Percentiles rank a stretch among this genome's conserved stretches.
Conservation (phyloP, 2,797 vertebrate species). For the Pangasius sanitwongsei region DNA sequence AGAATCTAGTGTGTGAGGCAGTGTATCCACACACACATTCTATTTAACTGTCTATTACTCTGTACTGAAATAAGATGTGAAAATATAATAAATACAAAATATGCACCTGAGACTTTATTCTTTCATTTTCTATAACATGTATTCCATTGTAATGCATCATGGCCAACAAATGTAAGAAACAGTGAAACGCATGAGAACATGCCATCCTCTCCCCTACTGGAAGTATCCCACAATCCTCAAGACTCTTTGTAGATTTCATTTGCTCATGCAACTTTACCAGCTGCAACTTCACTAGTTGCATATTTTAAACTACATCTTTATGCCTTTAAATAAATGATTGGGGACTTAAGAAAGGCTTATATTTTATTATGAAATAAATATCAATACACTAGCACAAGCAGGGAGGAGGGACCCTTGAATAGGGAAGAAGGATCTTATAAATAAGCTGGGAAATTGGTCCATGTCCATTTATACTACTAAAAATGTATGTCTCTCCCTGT, state of each 20-base stretch:
- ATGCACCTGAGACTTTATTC: neutral
- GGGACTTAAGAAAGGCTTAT: conserved; percentile 40
- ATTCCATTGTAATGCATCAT: neutral
- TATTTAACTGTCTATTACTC: neutral
- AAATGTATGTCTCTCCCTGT: conserved; percentile 52
- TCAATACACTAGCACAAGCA: conserved; percentile 39
- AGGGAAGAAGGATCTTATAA: neutral
- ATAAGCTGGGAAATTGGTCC: conserved; percentile 9
- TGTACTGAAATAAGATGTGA: neutral
- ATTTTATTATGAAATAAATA: conserved; percentile 54
- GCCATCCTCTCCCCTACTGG: neutral
- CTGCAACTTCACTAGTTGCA: conserved; percentile 5
- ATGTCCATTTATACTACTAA: conserved; percentile 51
- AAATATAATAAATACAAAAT: neutral
- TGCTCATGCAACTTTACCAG: neutral
- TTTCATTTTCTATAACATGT: neutral
- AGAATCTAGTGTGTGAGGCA: neutral
- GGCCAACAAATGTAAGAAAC: neutral
- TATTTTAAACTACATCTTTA: conserved; percentile 43
- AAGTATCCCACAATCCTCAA: neutral
- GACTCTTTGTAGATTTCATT: conserved; percentile 3
- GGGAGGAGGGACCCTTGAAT: conserved; percentile 9
- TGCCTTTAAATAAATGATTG: conserved; percentile 49
- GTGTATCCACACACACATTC: neutral
- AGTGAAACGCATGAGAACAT: neutral